A percentile compares a stretch with the other conserved stretches of the same genome.
These are phyloP conservation scores for Diuraphis noxia DNA, from an alignment of 1,140 invertebrate species.

Conservation along the genomic window DNA sequence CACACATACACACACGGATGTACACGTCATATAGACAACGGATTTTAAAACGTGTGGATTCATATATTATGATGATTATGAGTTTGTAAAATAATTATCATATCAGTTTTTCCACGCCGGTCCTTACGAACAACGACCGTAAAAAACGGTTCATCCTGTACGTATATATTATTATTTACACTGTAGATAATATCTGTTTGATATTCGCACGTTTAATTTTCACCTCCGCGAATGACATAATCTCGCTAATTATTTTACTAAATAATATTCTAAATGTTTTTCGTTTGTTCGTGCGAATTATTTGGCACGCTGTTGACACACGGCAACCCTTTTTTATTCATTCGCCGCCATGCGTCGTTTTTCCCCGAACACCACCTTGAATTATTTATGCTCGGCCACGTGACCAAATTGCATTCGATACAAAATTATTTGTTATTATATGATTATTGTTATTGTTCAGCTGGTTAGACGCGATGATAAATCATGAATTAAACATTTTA, in stretches of 20 bases:
- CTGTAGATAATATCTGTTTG: not conserved
- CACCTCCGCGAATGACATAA: not conserved
- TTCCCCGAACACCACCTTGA: not conserved
- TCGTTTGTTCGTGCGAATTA: not conserved
- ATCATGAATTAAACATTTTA: not conserved
- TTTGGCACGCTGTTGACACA: not conserved
- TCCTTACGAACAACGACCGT: not conserved
- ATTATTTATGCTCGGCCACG: not conserved
- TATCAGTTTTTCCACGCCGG: not conserved
- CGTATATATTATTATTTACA: not conserved
- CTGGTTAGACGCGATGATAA: not conserved
- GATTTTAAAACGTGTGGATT: not conserved
- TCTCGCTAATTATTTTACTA: not conserved
- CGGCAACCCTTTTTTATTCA: not conserved
- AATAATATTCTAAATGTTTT: not conserved
- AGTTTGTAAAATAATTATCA: not conserved
- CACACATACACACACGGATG: not conserved
- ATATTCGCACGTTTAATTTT: not conserved
- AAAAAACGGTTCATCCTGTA: not conserved
- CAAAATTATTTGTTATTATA: not conserved
- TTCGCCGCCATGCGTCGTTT: not conserved
- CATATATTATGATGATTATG: not conserved
- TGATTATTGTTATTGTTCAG: not conserved
- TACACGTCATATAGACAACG: too few relatives aligned
- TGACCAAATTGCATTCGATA: not conserved